Evolutionary conservation across 2,888 invertebrate species (phyloP).

Genomic region (Andricus quercusramuli): DNA sequence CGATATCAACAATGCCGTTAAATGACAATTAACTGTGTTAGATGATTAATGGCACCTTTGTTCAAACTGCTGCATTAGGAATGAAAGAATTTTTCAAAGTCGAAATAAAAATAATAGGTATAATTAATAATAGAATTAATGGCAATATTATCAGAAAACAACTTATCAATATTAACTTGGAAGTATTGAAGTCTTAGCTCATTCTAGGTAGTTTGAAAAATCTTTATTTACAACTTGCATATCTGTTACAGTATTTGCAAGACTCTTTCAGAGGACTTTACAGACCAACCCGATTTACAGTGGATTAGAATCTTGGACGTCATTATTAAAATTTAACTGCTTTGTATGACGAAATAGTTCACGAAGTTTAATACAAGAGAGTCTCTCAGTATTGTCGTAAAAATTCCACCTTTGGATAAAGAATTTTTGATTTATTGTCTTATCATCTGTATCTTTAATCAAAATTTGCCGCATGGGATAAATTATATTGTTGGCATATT

Average conservation of each 20-base stretch:
- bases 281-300: neutral
- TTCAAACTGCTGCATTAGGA: neutral
- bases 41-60: neutral
- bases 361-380: neutral
- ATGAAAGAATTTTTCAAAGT: neutral
- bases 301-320: neutral
- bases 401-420: neutral
- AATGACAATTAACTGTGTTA: neutral
- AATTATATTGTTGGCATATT: too few species aligned
- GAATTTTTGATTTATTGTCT: neutral
- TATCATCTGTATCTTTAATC: neutral
- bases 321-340: neutral
- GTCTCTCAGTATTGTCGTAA: neutral
- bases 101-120: neutral
- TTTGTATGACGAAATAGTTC: neutral
- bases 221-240: slow-evolving; percentile 2
- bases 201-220: neutral
- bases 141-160: neutral
- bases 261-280: neutral
- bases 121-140: neutral
- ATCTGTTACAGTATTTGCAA: neutral
- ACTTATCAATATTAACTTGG: neutral
- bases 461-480: neutral
- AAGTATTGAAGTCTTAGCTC: neutral
- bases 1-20: neutral